Percentiles rank a stretch among this genome's conserved stretches.
Evolutionary conservation across 2,113 vertebrate genomes (phyloP).

Genomic region (Urocolius indicus): DNA sequence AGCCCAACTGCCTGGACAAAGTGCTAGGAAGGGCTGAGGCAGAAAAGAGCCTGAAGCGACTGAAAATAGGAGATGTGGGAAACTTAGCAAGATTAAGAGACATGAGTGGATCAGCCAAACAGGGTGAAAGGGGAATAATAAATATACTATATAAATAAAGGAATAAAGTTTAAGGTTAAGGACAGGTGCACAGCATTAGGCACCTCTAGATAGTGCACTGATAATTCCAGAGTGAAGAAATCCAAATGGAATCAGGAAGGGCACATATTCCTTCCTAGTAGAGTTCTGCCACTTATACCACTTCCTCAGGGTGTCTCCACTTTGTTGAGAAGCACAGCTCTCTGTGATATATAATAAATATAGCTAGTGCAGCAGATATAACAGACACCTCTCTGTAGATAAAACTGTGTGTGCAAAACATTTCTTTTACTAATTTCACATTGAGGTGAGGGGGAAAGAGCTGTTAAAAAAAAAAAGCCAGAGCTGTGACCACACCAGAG

Average conservation of each 20-base stretch:
- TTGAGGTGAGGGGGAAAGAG: not conserved
- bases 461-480: not conserved
- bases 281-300: not conserved
- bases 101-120: not conserved
- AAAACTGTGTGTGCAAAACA: not conserved
- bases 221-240: not conserved
- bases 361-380: not conserved
- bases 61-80: not conserved
- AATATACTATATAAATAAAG: not conserved
- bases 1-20: not conserved
- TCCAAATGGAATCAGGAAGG: not conserved
- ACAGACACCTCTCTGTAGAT: not conserved
- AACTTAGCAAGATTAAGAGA: not conserved
- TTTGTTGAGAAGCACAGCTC: not conserved
- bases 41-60: not conserved
- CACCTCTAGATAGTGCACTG: not conserved
- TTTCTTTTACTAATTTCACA: not conserved
- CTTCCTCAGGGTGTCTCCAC: not conserved
- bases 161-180: not conserved
- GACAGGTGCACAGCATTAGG: not conserved
- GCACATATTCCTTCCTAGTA: not conserved
- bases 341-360: not conserved
- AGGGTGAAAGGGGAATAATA: not conserved
- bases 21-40: not conserved
- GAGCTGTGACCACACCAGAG: not conserved